These are phyloP conservation scores for Kradibia gibbosae DNA, from an alignment of 1,140 invertebrate genomes.

Conservation along the genomic window DNA sequence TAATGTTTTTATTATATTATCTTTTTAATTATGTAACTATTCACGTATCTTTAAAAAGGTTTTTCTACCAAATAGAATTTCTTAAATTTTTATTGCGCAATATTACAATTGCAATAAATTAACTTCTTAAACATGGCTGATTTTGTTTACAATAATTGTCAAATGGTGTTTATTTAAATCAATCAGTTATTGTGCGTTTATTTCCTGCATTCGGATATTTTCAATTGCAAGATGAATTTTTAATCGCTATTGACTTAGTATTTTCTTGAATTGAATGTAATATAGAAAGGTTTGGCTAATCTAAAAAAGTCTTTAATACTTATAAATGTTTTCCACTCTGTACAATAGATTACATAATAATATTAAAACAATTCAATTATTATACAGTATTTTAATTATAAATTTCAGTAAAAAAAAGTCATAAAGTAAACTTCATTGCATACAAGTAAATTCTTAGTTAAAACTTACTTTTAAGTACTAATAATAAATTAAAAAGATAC, in stretches of 20 bases:
- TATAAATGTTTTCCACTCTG: conserved; percentile 37
- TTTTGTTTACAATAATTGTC: conserved; percentile 22
- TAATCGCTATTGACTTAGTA: conserved; percentile 52
- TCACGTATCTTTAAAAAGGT: conserved; percentile 41
- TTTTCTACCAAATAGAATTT: conserved; percentile 36
- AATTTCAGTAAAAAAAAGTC: conserved; percentile 18
- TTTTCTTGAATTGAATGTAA: conserved; percentile 38
- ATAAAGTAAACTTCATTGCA: conserved; percentile 20
- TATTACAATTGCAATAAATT: conserved; percentile 15
- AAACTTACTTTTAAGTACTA: conserved; percentile 34
- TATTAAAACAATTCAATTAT: conserved; percentile 37
- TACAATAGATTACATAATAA: conserved; percentile 37
- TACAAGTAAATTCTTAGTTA: conserved; percentile 26
- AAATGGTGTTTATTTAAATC: conserved; percentile 27
- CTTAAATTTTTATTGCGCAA: conserved; percentile 32
- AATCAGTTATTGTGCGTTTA: conserved; percentile 49
- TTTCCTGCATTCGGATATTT: conserved; percentile 35
- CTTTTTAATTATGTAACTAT: conserved; percentile 45
- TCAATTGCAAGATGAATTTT: conserved; percentile 47
- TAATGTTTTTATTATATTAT: conserved; percentile 44
- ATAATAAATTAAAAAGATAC: conserved; percentile 31
- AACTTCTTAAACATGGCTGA: conserved; percentile 9
- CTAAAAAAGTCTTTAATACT: conserved; percentile 48
- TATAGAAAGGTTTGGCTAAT: conserved; percentile 46
- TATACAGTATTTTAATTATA: conserved; percentile 9